Conservation (phyloP, 2,113 vertebrate genomes). For the Anseranas semipalmata region DNA sequence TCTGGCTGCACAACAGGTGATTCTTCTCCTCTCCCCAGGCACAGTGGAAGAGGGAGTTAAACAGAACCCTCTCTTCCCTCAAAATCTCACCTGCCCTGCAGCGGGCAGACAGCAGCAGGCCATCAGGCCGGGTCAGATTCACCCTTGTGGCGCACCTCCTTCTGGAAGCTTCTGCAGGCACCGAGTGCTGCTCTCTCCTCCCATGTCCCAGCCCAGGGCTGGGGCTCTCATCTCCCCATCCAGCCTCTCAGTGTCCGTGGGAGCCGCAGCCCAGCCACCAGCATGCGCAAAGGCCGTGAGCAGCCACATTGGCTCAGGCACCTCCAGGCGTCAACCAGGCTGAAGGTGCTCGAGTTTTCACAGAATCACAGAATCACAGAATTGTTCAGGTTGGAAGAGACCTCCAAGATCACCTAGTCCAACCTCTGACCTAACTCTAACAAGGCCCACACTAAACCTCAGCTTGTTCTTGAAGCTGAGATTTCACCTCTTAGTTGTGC, state of each 20-base stretch:
- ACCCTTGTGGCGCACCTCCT: background rate
- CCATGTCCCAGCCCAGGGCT: fast-evolving
- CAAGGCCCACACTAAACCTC: too few species aligned
- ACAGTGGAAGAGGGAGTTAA: background rate
- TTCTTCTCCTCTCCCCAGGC: background rate
- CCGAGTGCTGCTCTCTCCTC: background rate
- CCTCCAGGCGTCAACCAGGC: background rate
- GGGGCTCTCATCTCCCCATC: background rate
- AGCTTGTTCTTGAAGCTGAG: background rate
- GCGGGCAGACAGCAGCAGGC: background rate
- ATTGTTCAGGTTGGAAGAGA: too few species aligned
- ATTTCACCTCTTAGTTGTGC: background rate
- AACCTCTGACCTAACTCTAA: too few species aligned
- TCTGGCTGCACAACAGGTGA: background rate
- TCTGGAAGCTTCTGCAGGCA: fast-evolving
- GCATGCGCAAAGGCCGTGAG: background rate
- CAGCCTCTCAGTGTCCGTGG: background rate
- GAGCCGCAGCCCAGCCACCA: background rate
- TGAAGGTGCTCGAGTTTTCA: fast-evolving
- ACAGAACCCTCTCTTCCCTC: background rate
- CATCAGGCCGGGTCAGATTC: fast-evolving
- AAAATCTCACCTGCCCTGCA: background rate
- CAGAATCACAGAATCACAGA: too few species aligned
- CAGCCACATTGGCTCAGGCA: background rate
- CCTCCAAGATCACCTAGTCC: too few species aligned